phyloP scores from a whole-genome alignment of 2,797 vertebrate species.

The Hybognathus amarus region DNA sequence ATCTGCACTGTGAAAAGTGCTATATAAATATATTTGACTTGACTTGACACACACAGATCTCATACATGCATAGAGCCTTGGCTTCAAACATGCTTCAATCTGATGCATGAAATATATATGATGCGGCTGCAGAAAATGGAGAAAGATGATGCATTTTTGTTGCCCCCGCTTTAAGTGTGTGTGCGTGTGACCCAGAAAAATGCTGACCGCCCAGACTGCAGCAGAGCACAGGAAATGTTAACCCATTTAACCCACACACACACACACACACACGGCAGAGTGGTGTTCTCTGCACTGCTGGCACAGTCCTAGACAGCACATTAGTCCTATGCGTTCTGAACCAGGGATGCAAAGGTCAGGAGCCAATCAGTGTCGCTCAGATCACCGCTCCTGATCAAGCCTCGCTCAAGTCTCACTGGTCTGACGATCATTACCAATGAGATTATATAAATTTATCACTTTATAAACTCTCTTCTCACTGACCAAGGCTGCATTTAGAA shows the following conservation, averaged over 20 bases:
- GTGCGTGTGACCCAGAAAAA: constrained; percentile 29
- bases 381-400: not conserved
- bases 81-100: not conserved
- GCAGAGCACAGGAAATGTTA: constrained; percentile 11
- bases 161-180: not conserved
- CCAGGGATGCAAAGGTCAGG: not conserved
- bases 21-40: too few relatives aligned
- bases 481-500: not conserved
- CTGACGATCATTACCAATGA: too few relatives aligned
- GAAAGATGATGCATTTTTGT: not conserved
- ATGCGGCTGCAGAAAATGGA: not conserved
- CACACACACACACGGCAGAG: not conserved
- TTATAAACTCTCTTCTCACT: too few relatives aligned
- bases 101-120: not conserved
- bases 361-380: not conserved
- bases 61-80: not conserved
- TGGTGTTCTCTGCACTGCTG: not conserved
- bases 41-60: not conserved
- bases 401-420: not conserved
- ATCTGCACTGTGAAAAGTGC: too few relatives aligned
- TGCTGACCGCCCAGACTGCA: constrained; percentile 14
- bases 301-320: not conserved
- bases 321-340: not conserved
- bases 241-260: constrained; percentile 16
- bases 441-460: too few relatives aligned